Evolutionary conservation across 2,113 vertebrate species (phyloP).

Genomic region (Salvelinus sp.): DNA sequence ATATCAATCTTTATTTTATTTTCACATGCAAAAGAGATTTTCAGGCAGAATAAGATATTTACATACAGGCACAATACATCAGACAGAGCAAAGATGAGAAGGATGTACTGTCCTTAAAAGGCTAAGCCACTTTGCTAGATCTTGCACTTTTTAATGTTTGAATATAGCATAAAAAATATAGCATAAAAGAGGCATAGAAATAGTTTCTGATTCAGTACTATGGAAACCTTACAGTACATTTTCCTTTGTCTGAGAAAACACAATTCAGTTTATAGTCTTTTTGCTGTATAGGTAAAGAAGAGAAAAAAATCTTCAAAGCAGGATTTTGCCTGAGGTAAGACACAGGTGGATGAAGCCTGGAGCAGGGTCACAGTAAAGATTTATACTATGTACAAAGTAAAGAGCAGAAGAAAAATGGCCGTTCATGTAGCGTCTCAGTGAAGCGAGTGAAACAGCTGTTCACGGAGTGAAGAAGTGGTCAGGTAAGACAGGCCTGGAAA

Average conservation of each 20-base stretch:
- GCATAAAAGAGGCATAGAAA: not conserved
- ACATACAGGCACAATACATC: not conserved
- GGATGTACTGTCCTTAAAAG: not conserved
- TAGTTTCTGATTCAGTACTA: not conserved
- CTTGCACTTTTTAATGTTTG: not conserved
- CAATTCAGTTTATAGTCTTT: constrained; percentile 55
- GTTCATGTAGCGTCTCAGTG: constrained; percentile 81
- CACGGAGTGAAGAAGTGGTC: constrained; percentile 90
- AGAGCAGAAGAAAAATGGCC: constrained; percentile 94
- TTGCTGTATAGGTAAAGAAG: constrained; percentile 18
- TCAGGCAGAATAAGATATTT: not conserved
- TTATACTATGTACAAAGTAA: constrained; percentile 91
- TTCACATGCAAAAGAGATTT: not conserved
- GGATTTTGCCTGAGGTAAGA: constrained; percentile 85
- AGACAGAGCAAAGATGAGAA: not conserved
- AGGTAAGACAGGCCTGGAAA: constrained; percentile 91
- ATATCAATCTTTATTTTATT: not conserved
- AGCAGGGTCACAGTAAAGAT: constrained; percentile 92
- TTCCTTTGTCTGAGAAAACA: constrained; percentile 59
- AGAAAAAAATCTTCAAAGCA: constrained; percentile 65
- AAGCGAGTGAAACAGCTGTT: constrained; percentile 96
- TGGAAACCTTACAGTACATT: constrained; percentile 6
- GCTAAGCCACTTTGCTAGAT: not conserved
- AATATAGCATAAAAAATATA: not conserved
- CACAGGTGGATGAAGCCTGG: constrained; percentile 93